A percentile compares a stretch with the other conserved stretches of the same genome.
Conservation (phyloP, 37 sponge, comb jelly and placozoan species). For the Ianthella basta region DNA sequence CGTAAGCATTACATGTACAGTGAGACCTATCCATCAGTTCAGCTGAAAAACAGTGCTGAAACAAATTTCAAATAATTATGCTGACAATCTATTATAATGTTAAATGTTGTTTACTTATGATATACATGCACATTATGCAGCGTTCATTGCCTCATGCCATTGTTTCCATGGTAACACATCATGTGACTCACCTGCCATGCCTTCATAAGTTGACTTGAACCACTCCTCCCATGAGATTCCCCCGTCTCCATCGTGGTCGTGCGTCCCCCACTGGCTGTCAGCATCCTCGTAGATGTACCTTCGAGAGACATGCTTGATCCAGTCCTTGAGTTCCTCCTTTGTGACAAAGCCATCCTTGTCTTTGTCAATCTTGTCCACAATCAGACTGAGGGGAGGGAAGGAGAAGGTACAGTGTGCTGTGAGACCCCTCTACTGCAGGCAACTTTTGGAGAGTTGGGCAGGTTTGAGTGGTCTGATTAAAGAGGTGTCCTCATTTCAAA, state of each 20-base stretch:
- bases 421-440: no score
- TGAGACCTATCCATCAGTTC: no score
- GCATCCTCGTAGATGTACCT: conserved; percentile 72
- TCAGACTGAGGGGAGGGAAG: conserved; percentile 35
- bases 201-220: neutral
- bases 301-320: conserved; percentile 70
- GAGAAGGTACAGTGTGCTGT: neutral
- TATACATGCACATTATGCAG: no score
- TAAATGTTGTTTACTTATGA: no score
- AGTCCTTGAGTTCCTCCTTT: conserved; percentile 72
- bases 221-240: conserved; percentile 68
- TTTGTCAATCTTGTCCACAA: conserved; percentile 75
- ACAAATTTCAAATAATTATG: no score
- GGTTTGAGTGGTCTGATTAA: no score
- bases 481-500: no score
- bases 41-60: no score
- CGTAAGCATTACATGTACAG: no score
- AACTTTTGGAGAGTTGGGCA: no score
- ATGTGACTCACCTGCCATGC: conserved; percentile 1
- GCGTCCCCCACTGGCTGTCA: conserved; percentile 50
- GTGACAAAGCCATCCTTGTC: conserved; percentile 68
- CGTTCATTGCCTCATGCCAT: no score
- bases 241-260: conserved; percentile 52
- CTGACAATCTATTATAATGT: no score
- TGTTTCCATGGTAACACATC: neutral